These are phyloP conservation scores for Nycticorax nycticorax DNA, from an alignment of 2,113 vertebrate species.

Conservation along the genomic window DNA sequence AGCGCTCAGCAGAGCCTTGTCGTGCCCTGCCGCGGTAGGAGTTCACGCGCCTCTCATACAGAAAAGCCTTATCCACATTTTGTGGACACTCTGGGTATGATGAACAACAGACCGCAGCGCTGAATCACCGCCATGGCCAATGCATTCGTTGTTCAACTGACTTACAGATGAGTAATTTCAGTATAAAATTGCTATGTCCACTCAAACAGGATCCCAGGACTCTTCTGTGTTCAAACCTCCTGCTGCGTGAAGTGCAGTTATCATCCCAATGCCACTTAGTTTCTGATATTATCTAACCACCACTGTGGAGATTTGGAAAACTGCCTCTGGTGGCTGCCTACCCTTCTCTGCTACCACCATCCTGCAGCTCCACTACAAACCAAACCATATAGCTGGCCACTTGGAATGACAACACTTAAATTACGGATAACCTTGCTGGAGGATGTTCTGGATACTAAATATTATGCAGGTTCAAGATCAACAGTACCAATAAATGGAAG, in stretches of 20 bases:
- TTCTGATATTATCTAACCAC: background rate
- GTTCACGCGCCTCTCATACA: rapidly evolving
- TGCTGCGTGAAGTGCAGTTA: background rate
- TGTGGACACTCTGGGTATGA: background rate
- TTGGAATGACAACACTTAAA: background rate
- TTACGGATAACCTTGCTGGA: background rate
- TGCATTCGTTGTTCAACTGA: background rate
- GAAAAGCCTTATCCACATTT: background rate
- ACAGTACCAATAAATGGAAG: background rate
- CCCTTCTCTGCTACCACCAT: background rate
- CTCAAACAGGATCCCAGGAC: background rate
- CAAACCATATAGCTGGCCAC: background rate
- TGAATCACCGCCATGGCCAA: background rate
- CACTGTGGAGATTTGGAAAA: background rate
- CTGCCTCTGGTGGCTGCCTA: background rate
- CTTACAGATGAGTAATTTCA: background rate
- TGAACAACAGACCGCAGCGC: background rate
- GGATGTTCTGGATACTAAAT: background rate
- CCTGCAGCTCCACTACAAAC: background rate
- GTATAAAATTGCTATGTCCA: background rate
- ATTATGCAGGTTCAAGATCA: background rate
- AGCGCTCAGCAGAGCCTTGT: rapidly evolving
- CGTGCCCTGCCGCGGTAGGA: rapidly evolving
- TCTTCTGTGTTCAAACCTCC: background rate
- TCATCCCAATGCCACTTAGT: background rate